Evolutionary conservation across 2,113 vertebrate genomes (phyloP), one percentile per base, ranked within the genome.

Genomic region (Oxyura jamaicensis): DNA sequence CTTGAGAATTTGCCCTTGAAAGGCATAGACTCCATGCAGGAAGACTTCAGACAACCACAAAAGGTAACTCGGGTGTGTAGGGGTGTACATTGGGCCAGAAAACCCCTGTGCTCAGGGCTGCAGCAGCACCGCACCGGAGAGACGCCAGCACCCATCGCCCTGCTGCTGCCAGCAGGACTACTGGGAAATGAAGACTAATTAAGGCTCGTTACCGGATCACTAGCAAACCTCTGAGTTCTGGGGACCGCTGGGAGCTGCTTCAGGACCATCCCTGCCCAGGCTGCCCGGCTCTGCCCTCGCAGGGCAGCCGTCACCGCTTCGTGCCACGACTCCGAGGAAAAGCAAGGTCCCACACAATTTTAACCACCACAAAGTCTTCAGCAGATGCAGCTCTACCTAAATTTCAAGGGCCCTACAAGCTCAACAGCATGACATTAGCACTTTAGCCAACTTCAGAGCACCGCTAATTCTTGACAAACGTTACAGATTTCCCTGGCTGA

Each of bases 101-200:
- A 52, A 66, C 2, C 0, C 4, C 63, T 3, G 19, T 2, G 4
- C 36, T 50, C 46, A 15, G 0, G 0, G 35, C 35, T 55, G 13
- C 2, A 1, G 6, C 68, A 63, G 68, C 46, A 42, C 13, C 36
- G 28, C 68, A 6, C 1, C 35, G 8, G 4, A 13, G 33, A 69
- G 65, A 6, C 0, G 2, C 8, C 1, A 2, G 0, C 59, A 35
- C 41, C 35, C 68, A 3, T 5, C 1, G 4, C 62, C 10, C 48
- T 52, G 83, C 65, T 68, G 80, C 68, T 69, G 87, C 92, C 50
- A 52, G 7, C 50, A 52, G 50, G 23, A 14, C 50, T 52, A 52
- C 50, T 26, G 12, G 50, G 23, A 52, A 52, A 52, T 52, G 23
- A 52, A 25, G 79, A 72, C 29, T 31, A 84, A 67, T 67, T 67